Conservation (phyloP, 2,113 vertebrate species). For the Tylochromis polylepis region DNA sequence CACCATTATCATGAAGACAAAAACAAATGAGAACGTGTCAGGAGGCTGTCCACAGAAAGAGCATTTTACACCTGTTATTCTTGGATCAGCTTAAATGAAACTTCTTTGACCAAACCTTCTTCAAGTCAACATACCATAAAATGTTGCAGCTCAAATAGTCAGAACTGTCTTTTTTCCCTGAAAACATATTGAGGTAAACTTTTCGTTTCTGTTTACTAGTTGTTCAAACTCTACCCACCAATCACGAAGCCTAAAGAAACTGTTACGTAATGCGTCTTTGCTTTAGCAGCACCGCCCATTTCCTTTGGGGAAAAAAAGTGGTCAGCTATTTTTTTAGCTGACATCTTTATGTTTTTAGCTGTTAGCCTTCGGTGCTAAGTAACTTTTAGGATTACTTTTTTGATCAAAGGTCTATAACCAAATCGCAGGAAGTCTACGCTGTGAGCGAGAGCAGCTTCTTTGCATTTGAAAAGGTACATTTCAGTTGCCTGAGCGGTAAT, state of each 20-base stretch:
- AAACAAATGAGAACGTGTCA: background rate
- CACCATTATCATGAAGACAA: background rate
- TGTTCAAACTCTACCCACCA: slow-evolving; percentile 43
- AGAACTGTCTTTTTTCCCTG: background rate
- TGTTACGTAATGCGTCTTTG: slow-evolving; percentile 55
- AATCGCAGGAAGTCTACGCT: slow-evolving; percentile 32
- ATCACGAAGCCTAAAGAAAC: slow-evolving; percentile 37
- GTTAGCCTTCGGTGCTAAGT: slow-evolving; percentile 50
- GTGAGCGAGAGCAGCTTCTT: slow-evolving; percentile 33
- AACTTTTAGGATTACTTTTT: slow-evolving; percentile 29
- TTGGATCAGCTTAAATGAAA: background rate
- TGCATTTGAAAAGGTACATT: slow-evolving; percentile 62
- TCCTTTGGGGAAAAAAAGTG: slow-evolving; percentile 55
- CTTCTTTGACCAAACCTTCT: background rate
- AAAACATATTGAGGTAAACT: background rate
- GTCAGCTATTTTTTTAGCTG: slow-evolving; percentile 63
- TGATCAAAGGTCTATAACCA: slow-evolving; percentile 11
- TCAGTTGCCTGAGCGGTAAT: background rate
- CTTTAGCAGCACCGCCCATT: slow-evolving; percentile 49
- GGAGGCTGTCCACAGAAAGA: background rate
- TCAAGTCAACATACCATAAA: background rate
- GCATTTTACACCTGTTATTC: background rate
- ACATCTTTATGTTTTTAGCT: slow-evolving; percentile 61
- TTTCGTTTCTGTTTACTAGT: background rate
- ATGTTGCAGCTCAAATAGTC: background rate